Conservation (phyloP, 2,113 vertebrate species). For the Callithrix jacchus region DNA sequence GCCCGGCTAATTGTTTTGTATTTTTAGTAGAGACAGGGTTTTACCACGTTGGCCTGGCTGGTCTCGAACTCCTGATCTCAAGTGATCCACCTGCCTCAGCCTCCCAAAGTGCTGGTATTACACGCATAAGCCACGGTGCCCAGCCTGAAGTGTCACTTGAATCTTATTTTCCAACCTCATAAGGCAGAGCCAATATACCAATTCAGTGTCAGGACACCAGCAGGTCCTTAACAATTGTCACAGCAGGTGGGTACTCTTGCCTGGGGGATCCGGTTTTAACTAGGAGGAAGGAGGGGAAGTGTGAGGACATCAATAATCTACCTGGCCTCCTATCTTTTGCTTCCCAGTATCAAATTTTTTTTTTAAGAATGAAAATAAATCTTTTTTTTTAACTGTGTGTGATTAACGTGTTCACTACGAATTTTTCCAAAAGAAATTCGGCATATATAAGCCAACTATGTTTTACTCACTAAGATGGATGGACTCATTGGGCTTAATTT, state of each 20-base stretch:
- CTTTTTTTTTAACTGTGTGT: slow-evolving; percentile 81
- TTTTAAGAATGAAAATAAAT: slow-evolving; percentile 80
- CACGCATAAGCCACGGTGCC: too few relatives aligned
- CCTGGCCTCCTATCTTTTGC: background rate
- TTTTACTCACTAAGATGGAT: slow-evolving; percentile 74
- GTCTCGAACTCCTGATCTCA: too few relatives aligned
- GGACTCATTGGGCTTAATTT: slow-evolving; percentile 79
- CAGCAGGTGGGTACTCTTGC: background rate
- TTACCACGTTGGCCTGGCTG: too few relatives aligned
- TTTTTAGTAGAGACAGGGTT: too few relatives aligned
- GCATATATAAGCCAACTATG: slow-evolving; percentile 76
- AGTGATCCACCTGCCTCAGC: too few relatives aligned
- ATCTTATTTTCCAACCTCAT: background rate
- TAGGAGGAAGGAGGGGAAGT: background rate
- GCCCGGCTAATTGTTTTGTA: too few relatives aligned
- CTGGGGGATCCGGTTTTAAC: background rate
- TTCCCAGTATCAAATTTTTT: background rate
- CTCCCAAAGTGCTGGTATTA: too few relatives aligned
- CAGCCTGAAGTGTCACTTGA: background rate
- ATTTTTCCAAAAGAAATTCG: slow-evolving; percentile 79
- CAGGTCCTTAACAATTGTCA: background rate
- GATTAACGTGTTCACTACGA: slow-evolving; percentile 79
- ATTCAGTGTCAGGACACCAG: background rate
- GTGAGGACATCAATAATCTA: background rate
- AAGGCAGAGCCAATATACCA: background rate